phyloP scores from a whole-genome alignment of 2,113 vertebrate species.

The Charina bottae region DNA sequence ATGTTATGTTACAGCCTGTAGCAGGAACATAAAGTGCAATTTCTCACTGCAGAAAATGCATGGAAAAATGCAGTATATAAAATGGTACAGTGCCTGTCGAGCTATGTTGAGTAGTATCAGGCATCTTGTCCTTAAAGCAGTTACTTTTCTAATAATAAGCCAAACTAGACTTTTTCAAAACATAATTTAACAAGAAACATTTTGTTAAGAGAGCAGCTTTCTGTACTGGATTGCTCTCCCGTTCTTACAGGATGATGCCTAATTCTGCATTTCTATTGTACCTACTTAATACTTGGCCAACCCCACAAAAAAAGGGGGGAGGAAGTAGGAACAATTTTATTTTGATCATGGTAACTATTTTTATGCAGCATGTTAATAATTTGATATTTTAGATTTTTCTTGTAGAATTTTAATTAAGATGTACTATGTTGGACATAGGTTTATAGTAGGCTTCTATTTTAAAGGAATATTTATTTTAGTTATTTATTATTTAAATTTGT shows the following conservation, averaged over 20 bases:
- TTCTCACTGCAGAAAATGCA: constrained; percentile 25
- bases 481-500: too few relatives aligned
- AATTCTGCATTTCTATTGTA: background rate
- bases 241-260: background rate
- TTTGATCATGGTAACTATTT: too few relatives aligned
- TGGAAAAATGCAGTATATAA: background rate
- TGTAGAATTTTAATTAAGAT: too few relatives aligned
- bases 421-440: too few relatives aligned
- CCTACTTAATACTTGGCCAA: background rate
- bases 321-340: too few relatives aligned
- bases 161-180: background rate
- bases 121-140: background rate
- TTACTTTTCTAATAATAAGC: background rate
- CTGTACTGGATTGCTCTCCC: background rate
- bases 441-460: too few relatives aligned
- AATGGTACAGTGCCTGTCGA: background rate
- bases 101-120: background rate
- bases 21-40: constrained; percentile 13
- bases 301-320: too few relatives aligned
- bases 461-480: too few relatives aligned
- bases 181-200: background rate
- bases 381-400: too few relatives aligned
- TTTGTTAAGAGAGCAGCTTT: background rate
- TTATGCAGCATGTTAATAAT: too few relatives aligned
- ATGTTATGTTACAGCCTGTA: background rate